phyloP scores from a whole-genome alignment of 1,140 invertebrate species.

The Calliphora vicina region DNA sequence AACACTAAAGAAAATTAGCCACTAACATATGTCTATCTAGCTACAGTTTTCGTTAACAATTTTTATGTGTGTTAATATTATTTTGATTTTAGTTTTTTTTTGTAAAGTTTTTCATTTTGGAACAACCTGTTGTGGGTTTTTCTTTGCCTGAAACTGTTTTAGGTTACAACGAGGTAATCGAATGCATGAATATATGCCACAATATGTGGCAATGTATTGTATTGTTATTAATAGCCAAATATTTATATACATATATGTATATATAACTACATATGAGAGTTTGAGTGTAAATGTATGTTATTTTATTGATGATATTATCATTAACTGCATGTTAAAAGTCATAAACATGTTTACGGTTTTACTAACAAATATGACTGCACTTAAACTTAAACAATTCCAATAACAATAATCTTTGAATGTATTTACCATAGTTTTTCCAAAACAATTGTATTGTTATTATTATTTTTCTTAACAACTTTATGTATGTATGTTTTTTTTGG shows the following conservation, averaged over 20 bases:
- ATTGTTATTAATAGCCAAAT: no score
- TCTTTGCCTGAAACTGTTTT: no score
- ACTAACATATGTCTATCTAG: constrained; percentile 30
- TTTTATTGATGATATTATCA: constrained; percentile 35
- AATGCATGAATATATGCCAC: no score
- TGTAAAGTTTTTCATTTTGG: background rate
- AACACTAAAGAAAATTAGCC: constrained; percentile 31
- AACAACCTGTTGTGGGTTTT: constrained; percentile 28
- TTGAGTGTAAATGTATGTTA: background rate
- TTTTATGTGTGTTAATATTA: background rate
- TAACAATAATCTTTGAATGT: constrained; percentile 25
- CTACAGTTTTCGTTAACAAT: background rate
- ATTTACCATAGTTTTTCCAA: background rate
- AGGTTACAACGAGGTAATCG: no score
- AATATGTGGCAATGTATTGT: no score
- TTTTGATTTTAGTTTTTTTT: no score
- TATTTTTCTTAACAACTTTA: constrained; percentile 9
- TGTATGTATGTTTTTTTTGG: background rate
- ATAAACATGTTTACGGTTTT: constrained; percentile 25
- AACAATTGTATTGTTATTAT: constrained; percentile 7
- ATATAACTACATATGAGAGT: no score
- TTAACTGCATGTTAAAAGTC: constrained; percentile 30
- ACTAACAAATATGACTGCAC: background rate
- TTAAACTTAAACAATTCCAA: background rate
- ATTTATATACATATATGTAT: no score